phyloP scores from a whole-genome alignment of 1,140 invertebrate species.

The Dendrolimus punctatus region DNA sequence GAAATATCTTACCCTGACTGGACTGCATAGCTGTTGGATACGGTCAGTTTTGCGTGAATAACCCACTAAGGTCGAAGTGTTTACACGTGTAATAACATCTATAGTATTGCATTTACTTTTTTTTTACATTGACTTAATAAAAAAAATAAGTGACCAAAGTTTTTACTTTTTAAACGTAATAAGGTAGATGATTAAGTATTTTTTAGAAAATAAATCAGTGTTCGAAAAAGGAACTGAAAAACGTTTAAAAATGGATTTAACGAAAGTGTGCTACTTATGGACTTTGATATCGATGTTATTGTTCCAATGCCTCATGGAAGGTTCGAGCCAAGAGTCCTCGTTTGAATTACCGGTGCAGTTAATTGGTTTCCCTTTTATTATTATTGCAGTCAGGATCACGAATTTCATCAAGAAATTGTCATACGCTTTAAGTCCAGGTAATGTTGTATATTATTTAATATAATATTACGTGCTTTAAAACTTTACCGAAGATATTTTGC shows the following conservation, averaged over 20 bases:
- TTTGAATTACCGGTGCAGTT: slow-evolving; percentile 87
- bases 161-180: too few relatives aligned
- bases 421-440: slow-evolving; percentile 87
- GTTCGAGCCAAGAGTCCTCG: slow-evolving; percentile 61
- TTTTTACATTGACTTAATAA: too few relatives aligned
- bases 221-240: slow-evolving; percentile 4
- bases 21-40: slow-evolving; percentile 24
- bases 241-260: slow-evolving; percentile 39
- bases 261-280: slow-evolving; percentile 49
- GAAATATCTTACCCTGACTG: slow-evolving; percentile 35
- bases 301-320: slow-evolving; percentile 42
- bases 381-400: slow-evolving; percentile 83
- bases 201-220: neutral
- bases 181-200: too few relatives aligned
- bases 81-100: too few relatives aligned
- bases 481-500: too few relatives aligned
- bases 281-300: slow-evolving; percentile 35
- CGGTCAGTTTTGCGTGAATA: slow-evolving; percentile 46
- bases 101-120: too few relatives aligned
- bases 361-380: slow-evolving; percentile 87
- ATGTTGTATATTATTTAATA: slow-evolving; percentile 36
- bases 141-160: too few relatives aligned
- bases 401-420: slow-evolving; percentile 88
- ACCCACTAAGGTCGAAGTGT: slow-evolving; percentile 38
- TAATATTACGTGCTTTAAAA: neutral